Base-by-base conservation (phyloP, 2,888 invertebrate genomes). In the Callosobruchus maculatus region DNA sequence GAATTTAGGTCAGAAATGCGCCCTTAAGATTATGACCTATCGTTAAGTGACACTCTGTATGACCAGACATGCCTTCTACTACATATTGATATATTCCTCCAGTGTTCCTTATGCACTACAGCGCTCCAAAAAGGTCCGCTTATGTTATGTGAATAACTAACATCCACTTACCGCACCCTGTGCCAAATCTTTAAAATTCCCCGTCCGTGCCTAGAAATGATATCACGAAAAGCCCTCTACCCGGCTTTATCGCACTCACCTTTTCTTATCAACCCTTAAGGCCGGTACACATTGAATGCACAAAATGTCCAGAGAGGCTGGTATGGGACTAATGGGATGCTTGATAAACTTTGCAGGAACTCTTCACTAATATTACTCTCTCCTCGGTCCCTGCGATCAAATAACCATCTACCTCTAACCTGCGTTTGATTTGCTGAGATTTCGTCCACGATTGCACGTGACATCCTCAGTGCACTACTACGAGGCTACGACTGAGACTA, bases 171-270 rank as follows among this genome's bases (percentile, higher is more conserved):
- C 49, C 49, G 13, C 49, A 13, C 49, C 18, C 49, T 49, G 49
- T 49, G 49, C 49, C 49, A 49, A 49, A 49, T 49, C 49, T 49
- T 49, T 49, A 49, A 49, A 49, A 49, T 49, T 49, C 49, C 49
- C 71, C 77, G 76, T 74, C 74, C 72, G 73, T 71, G 70, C 76
- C 80, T 80, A 77, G 79, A 81, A 79, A 75, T 76, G 79, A 80
- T 81, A 76, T 78, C 77, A 75, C 77, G 74, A 72, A 77, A 49
- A 49, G 49, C 49, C 49, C 49, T 49, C 49, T 49, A 49, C 49
- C 13, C 49, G 49, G 49, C 13, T 49, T 49, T 49, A 49, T 49
- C 49, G 49, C 13, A 1, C 49, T 18, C 49, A 49, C 49, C 49
- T 49, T 49, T 49, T 49, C 49, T 49, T 49, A 49, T 49, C 49